Evolutionary conservation across 1,140 invertebrate species (phyloP).

Genomic region (Ericerus pela): DNA sequence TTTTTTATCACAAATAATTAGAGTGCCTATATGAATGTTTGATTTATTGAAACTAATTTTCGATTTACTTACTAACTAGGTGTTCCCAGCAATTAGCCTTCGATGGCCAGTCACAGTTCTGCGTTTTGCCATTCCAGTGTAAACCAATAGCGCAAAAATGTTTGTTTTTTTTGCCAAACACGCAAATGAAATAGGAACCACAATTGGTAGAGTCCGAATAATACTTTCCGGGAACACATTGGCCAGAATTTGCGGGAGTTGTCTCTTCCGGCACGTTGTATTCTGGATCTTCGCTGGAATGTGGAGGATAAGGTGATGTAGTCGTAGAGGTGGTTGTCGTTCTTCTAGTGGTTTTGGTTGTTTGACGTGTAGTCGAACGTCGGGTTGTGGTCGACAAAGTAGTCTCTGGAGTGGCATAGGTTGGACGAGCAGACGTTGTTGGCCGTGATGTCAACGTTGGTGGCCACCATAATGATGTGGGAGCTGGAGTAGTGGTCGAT

Average conservation of each 20-base stretch:
- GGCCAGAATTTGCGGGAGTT: slow-evolving; percentile 16
- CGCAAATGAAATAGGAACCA: slow-evolving; percentile 57
- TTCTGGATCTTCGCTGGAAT: background rate
- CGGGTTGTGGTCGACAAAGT: slow-evolving; percentile 24
- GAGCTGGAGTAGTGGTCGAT: slow-evolving; percentile 13
- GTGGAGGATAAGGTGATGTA: slow-evolving; percentile 20
- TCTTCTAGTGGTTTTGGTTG: slow-evolving; percentile 23
- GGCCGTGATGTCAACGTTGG: background rate
- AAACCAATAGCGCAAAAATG: slow-evolving; percentile 59
- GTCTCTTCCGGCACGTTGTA: slow-evolving; percentile 6
- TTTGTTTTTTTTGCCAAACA: slow-evolving; percentile 45
- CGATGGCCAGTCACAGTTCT: slow-evolving; percentile 64
- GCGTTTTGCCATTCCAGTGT: slow-evolving; percentile 54
- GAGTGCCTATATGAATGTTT: no score
- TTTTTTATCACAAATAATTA: no score
- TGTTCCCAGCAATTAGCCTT: slow-evolving; percentile 42
- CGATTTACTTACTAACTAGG: background rate
- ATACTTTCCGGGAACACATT: slow-evolving; percentile 48
- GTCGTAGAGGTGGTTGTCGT: slow-evolving; percentile 22
- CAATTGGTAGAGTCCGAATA: slow-evolving; percentile 50
- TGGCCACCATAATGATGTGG: slow-evolving; percentile 15
- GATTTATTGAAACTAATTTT: no score
- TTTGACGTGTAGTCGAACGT: slow-evolving; percentile 29
- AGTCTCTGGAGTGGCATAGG: background rate
- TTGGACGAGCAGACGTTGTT: background rate